A percentile compares a stretch with the other conserved stretches of the same genome.
Conservation (phyloP, 2,113 vertebrate genomes). For the Pardalotus punctatus region DNA sequence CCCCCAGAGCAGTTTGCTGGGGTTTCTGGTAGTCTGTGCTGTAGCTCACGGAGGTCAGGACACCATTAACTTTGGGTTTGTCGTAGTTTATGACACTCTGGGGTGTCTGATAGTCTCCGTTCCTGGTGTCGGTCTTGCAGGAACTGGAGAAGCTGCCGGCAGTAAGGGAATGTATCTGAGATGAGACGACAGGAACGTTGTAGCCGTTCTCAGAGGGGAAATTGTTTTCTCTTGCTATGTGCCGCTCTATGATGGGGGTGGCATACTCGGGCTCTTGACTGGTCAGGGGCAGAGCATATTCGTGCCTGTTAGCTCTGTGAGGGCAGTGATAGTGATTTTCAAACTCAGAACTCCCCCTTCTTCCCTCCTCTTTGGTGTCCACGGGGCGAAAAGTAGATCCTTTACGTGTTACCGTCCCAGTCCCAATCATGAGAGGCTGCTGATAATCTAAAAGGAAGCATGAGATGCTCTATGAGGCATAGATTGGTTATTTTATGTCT, state of each 20-base stretch:
- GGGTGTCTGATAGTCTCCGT: constrained; percentile 73
- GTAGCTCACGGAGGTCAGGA: not conserved
- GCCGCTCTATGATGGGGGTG: constrained; percentile 85
- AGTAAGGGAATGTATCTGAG: constrained; percentile 71
- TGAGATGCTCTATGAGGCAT: not conserved
- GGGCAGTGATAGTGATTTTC: constrained; percentile 78
- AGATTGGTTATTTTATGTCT: not conserved
- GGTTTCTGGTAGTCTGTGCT: constrained; percentile 69
- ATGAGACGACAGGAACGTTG: constrained; percentile 67
- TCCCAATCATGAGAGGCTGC: constrained; percentile 83
- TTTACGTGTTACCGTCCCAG: constrained; percentile 79
- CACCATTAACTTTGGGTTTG: constrained; percentile 68
- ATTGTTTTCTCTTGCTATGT: constrained; percentile 63
- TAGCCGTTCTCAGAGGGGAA: constrained; percentile 73
- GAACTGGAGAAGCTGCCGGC: constrained; percentile 38
- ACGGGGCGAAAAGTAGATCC: constrained; percentile 88
- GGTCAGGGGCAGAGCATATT: constrained; percentile 84
- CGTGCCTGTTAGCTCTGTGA: constrained; percentile 63
- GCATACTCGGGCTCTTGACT: constrained; percentile 83
- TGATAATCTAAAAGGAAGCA: constrained; percentile 78
- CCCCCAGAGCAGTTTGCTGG: not conserved
- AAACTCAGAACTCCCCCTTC: not conserved
- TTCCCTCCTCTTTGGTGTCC: constrained; percentile 71
- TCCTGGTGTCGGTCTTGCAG: not conserved
- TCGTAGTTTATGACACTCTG: constrained; percentile 76